These are phyloP conservation scores for Chaetodon trifasciatus DNA, from an alignment of 2,797 vertebrate genomes.

Conservation along the genomic window DNA sequence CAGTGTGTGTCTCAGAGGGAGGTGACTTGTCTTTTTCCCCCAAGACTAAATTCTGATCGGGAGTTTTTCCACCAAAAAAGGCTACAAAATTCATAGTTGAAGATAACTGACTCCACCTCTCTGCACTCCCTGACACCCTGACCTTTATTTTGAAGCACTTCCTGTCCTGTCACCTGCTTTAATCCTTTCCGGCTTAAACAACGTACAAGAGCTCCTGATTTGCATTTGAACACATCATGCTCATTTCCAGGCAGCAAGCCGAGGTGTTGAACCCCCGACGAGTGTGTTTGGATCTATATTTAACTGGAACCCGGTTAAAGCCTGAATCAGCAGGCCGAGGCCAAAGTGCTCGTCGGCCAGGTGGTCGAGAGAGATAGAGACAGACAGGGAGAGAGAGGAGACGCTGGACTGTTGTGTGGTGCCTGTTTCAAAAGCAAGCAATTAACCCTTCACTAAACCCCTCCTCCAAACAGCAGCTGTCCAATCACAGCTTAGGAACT, in stretches of 20 bases:
- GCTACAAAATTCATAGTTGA: too few relatives aligned
- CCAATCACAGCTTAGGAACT: too few relatives aligned
- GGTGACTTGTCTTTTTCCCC: neutral
- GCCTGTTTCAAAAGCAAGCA: constrained; percentile 10
- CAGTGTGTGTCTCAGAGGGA: too few relatives aligned
- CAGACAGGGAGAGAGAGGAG: neutral
- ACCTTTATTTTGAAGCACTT: constrained; percentile 35
- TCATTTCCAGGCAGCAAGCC: constrained; percentile 24
- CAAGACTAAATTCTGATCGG: neutral
- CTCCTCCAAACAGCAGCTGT: too few relatives aligned
- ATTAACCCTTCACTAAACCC: too few relatives aligned
- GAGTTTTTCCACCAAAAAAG: neutral
- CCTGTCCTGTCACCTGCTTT: constrained; percentile 16
- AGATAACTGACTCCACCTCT: neutral
- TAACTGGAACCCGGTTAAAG: constrained; percentile 39
- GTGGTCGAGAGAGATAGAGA: constrained; percentile 31
- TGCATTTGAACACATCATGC: constrained; percentile 39
- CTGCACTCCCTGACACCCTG: neutral
- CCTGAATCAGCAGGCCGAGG: constrained; percentile 68
- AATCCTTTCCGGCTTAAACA: constrained; percentile 43
- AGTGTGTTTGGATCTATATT: constrained; percentile 50
- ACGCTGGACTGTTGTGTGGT: neutral
- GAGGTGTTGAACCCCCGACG: constrained; percentile 2
- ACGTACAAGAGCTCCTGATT: constrained; percentile 18
- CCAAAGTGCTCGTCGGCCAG: constrained; percentile 31